Base-by-base conservation (phyloP, 2,888 invertebrate species). In the Eupithecia tripunctaria region DNA sequence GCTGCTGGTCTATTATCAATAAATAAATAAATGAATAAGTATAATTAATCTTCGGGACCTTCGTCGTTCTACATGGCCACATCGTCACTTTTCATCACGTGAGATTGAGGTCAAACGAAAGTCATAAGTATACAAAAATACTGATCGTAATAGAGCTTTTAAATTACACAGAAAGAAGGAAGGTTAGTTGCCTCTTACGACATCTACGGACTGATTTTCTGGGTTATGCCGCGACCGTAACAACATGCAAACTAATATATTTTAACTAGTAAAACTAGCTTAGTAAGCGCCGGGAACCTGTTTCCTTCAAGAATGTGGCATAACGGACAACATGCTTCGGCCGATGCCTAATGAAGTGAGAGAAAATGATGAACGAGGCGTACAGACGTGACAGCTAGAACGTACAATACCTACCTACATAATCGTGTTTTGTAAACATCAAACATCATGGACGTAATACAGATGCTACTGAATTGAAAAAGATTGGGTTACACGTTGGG, bases 331-430 rank as follows among this genome's bases (percentile, higher is more conserved):
- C 88, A 85, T 86, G 87, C 84, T 86, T 86, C 86, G 86, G 66
- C 43, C 81, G 84, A 87, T 87, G 87, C 86, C 82, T 91, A 93
- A 93, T 93, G 93, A 93, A 90, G 90, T 92, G 93, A 90, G 85
- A 89, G 89, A 85, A 85, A 88, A 92, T 93, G 92, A 93, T 92
- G 86, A 89, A 93, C 93, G 92, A 85, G 82, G 83, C 78, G 81
- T 77, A 78, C 77, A 76, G 70, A 74, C 71, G 67, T 70, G 68
- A 70, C 75, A 72, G 75, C 70, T 68, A 41, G 75, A 75, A 74
- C 72, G 73, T 71, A 43, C 43, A 18, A 15, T 18, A 43, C 43
- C 43, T 43, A 60, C 21, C 47, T 2, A 60, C 10, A 74, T 73
- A 69, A 75, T 70, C 59, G 68, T 72, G 72, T 72, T 75, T 70